Base-by-base conservation (phyloP, 2,797 vertebrate species). In the Lophotriccus pileatus region DNA sequence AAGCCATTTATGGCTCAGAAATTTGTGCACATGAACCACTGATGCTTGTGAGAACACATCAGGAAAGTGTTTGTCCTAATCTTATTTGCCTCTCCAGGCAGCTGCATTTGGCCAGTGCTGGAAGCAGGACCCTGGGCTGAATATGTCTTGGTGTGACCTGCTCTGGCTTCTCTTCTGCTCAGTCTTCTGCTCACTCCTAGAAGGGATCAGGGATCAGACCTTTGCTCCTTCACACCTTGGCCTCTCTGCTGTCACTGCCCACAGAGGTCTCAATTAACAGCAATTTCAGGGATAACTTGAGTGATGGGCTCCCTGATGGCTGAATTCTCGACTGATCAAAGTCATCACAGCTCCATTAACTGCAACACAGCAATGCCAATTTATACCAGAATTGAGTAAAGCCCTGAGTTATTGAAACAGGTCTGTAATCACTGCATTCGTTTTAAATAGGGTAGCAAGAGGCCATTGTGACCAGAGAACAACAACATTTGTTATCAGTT, bases 241-340 rank as follows among this genome's bases (percentile, higher is more conserved):
- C 66, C 43, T 70, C 15, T 88, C 28, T 82, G 32, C 59, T 74
- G 55, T 59, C 67, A 14, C 74, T 89, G 59, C 59, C 67, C 74
- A 70, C 21, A 46, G 60, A 92, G 52, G 59, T 84, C 88, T 87
- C 80, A 91, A 89, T 90, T 94, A 94, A 90, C 46, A 64, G 16
- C 37, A 84, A 64, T 72, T 92, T 75, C 70, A 76, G 39, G 49
- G 36, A 56, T 75, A 69, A 62, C 43, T 75, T 84, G 46, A 91
- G 39, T 69, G 58, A 90, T 86, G 67, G 79, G 37, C 23, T 95
- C 59, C 67, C 63, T 44, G 28, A 90, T 28, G 84, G 44, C 41
- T 69, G 44, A 84, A 84, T 87, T 91, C 59, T 89, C 28, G 60
- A n/a, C 88, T 90, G 83, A 93, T 82, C 66, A 88, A 87, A 94